These are phyloP conservation scores for Neotoxoptera formosana DNA, from an alignment of 1,140 invertebrate species.

Conservation along the genomic window DNA sequence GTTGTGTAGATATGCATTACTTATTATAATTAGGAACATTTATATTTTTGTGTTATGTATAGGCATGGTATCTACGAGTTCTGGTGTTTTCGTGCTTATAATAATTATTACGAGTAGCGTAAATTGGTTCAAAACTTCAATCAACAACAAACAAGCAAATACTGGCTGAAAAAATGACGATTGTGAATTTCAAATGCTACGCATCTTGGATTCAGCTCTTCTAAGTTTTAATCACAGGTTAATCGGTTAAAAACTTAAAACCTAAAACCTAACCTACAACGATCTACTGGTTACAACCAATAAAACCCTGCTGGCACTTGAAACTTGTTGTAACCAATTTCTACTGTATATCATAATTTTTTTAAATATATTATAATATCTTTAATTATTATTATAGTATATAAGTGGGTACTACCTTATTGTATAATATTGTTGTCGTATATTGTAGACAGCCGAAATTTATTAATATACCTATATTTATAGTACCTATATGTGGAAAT, in stretches of 20 bases:
- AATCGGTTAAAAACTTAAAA: too few relatives aligned
- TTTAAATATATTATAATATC: neutral
- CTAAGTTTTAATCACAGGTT: too few relatives aligned
- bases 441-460: too few relatives aligned
- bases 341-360: too few relatives aligned
- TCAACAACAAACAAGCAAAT: neutral
- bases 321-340: too few relatives aligned
- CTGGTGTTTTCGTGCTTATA: neutral
- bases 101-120: neutral
- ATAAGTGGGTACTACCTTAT: neutral
- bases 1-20: neutral
- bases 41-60: too few relatives aligned
- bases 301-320: too few relatives aligned
- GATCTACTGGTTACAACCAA: too few relatives aligned
- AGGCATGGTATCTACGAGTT: neutral
- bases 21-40: neutral
- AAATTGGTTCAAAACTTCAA: neutral
- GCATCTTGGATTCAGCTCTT: neutral
- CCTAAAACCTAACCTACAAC: too few relatives aligned
- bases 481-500: too few relatives aligned
- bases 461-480: too few relatives aligned
- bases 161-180: neutral
- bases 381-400: neutral
- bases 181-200: neutral
- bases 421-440: neutral